Evolutionary conservation across 2,888 invertebrate genomes (phyloP), one percentile per base, ranked within the genome.

Genomic region (Rhodophaea formosa): DNA sequence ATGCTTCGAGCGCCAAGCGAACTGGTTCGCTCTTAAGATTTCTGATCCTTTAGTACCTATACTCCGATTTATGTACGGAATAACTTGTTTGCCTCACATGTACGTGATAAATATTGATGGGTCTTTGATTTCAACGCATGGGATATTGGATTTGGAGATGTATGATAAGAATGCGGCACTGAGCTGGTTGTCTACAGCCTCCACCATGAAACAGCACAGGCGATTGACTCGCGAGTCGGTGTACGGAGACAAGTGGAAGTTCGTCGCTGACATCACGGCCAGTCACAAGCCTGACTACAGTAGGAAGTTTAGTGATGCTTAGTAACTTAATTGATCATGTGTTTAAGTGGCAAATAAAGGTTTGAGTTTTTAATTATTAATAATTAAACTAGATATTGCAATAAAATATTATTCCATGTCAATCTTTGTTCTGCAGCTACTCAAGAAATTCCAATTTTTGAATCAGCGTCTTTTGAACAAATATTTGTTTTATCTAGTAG

Each of bases 91-190:
- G 3, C 90, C 90, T 0, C 77, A 81, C 55, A 61, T 91, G 7
- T 49, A 80, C 1, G 83, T 84, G 0, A 55, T 84, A 0, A 79
- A 75, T 64, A 56, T 72, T 1, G 80, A 84, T 52, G 83, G 88
- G 1, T 68, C 75, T 0, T 47, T 89, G 0, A 70, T 89, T 6
- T 86, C 88, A 0, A 67, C 61, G 0, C 75, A 83, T 52, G 90
- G 83, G 0, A 73, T 87, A 6, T 10, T 69, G 39, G 90, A 91
- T 70, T 67, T 91, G 30, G 82, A 87, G 49, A 54, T 64, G 42
- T 82, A 86, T 60, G 86, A 85, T 0, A 84, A 82, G 56, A 88
- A 91, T 65, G 88, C 88, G 0, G 57, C 89, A 0, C 71, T 90
- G 35, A 74, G 83, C 12, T 90, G 90, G 90, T 56, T 88, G 1